Evolutionary conservation across 2,113 vertebrate species (phyloP).

Genomic region (Muntiacus muntjak): DNA sequence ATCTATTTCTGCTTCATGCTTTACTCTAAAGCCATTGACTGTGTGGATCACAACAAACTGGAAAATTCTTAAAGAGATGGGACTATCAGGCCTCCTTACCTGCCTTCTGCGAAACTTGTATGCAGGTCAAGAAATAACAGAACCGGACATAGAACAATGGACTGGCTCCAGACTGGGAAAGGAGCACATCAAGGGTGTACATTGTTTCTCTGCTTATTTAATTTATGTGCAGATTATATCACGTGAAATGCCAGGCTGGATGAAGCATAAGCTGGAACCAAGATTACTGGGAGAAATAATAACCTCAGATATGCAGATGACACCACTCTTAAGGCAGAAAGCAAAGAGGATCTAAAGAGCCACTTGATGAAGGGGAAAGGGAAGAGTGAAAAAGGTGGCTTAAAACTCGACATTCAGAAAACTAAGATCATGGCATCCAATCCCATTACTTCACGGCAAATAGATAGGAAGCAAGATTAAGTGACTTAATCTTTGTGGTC

Average conservation of each 20-base stretch:
- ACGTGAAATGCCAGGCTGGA: not conserved
- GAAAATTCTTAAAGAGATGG: not conserved
- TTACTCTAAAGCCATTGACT: not conserved
- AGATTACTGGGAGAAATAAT: not conserved
- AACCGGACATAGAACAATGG: rapidly evolving
- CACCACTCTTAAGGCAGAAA: not conserved
- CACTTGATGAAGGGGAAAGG: not conserved
- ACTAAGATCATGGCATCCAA: not conserved
- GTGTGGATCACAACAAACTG: not conserved
- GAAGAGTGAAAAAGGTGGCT: not conserved
- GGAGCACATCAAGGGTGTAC: not conserved
- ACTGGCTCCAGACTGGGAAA: not conserved
- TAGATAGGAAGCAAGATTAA: not conserved
- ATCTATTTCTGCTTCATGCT: not conserved
- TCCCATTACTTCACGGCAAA: not conserved
- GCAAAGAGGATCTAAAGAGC: not conserved
- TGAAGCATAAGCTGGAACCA: not conserved
- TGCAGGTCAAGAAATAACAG: not conserved
- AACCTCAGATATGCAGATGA: not conserved
- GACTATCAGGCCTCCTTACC: not conserved
- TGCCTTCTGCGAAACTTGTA: rapidly evolving
- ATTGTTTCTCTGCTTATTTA: not conserved
- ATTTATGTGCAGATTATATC: not conserved
- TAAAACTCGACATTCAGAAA: not conserved
- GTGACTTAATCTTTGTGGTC: not conserved